Evolutionary conservation across 2,888 invertebrate species (phyloP).

Genomic region (Clunio marinus): DNA sequence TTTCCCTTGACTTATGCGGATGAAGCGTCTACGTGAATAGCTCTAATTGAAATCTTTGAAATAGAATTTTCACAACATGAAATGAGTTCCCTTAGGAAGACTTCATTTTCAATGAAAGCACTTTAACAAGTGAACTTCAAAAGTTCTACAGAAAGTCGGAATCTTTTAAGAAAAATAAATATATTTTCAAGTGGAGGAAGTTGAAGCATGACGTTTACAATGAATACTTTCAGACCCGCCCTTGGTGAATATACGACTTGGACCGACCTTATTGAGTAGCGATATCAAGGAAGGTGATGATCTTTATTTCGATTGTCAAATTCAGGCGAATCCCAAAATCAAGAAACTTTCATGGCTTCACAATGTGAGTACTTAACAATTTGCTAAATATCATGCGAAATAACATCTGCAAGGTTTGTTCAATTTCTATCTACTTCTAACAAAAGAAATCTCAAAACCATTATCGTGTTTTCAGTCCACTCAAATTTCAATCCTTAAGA

Average conservation of each 20-base stretch:
- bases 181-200: too few relatives aligned
- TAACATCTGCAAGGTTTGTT: background rate
- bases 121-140: too few relatives aligned
- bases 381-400: background rate
- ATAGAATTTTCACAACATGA: background rate
- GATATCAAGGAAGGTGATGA: conserved; percentile 91
- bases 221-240: conserved; percentile 66
- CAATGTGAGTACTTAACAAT: conserved; percentile 60
- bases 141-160: too few relatives aligned
- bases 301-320: conserved; percentile 90
- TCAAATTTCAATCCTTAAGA: background rate
- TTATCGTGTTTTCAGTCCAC: background rate
- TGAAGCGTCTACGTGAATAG: background rate
- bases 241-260: conserved; percentile 73
- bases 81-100: background rate
- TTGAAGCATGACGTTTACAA: background rate
- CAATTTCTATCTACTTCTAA: background rate
- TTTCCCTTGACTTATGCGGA: background rate
- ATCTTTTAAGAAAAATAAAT: too few relatives aligned
- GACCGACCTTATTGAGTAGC: conserved; percentile 76
- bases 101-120: too few relatives aligned
- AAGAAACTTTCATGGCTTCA: conserved; percentile 82
- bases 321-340: conserved; percentile 81
- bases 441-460: background rate
- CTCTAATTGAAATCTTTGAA: conserved; percentile 11